phyloP scores from a whole-genome alignment of 2,113 vertebrate genomes.

The Pristiophorus japonicus region DNA sequence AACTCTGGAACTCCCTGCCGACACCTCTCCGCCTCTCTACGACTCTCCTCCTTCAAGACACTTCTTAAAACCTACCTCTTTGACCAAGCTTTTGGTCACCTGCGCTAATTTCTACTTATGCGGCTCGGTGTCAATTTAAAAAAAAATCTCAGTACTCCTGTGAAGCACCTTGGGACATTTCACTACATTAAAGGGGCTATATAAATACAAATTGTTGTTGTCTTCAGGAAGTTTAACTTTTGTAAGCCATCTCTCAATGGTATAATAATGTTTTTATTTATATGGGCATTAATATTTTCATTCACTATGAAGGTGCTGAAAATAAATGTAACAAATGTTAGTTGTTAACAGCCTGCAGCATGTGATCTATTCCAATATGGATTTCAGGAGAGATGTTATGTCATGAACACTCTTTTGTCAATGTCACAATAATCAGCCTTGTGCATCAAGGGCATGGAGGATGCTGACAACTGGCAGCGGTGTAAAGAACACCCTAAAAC shows the following conservation, averaged over 20 bases:
- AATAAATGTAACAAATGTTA: conserved; percentile 18
- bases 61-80: no score
- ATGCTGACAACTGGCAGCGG: neutral
- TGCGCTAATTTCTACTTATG: no score
- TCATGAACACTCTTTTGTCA: conserved; percentile 28
- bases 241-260: neutral
- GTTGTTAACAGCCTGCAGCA: neutral
- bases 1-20: no score
- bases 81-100: no score
- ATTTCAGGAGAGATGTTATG: conserved; percentile 24
- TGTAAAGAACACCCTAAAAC: neutral
- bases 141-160: no score
- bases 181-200: no score
- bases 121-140: no score
- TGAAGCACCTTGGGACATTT: no score
- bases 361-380: conserved; percentile 14
- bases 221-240: neutral
- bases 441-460: conserved; percentile 25
- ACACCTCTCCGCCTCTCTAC: no score
- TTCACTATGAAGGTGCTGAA: conserved; percentile 16
- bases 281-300: conserved; percentile 7
- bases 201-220: no score
- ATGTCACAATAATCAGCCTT: conserved; percentile 14
- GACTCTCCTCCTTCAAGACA: no score
- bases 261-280: conserved; percentile 24